Conservation (phyloP, 2,113 vertebrate genomes). For the Martes martes region DNA sequence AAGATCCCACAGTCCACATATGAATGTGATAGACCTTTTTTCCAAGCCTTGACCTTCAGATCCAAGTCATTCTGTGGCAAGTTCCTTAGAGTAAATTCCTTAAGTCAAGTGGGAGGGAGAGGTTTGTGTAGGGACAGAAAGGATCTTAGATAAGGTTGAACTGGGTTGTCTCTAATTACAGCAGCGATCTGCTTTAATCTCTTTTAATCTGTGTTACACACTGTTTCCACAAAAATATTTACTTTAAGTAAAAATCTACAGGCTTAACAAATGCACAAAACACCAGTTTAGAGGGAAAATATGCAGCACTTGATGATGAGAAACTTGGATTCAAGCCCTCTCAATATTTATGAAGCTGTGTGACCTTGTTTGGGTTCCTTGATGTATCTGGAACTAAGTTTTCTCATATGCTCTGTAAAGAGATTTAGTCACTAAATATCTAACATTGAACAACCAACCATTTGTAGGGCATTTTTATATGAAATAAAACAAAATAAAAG, state of each 20-base stretch:
- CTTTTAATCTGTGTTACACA: not conserved
- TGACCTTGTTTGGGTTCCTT: not conserved
- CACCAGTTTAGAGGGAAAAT: not conserved
- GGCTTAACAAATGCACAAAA: not conserved
- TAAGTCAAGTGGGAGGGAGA: not conserved
- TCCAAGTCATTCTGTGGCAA: not conserved
- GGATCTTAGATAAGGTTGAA: not conserved
- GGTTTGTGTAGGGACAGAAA: not conserved
- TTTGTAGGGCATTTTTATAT: not conserved
- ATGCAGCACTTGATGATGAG: not conserved
- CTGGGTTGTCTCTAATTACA: not conserved
- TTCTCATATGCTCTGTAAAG: not conserved
- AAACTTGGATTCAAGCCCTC: not conserved
- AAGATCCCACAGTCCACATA: not conserved
- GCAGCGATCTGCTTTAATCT: not conserved
- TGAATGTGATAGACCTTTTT: not conserved
- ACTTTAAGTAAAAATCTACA: not conserved
- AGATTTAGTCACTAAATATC: not conserved
- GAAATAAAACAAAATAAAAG: not conserved
- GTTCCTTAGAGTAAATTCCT: not conserved
- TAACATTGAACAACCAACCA: not conserved
- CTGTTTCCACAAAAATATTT: not conserved
- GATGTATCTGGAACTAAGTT: not conserved
- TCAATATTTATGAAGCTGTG: not conserved
- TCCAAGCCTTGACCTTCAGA: not conserved